phyloP scores from a whole-genome alignment of 2,797 vertebrate species.

The Bovichtus variegatus region DNA sequence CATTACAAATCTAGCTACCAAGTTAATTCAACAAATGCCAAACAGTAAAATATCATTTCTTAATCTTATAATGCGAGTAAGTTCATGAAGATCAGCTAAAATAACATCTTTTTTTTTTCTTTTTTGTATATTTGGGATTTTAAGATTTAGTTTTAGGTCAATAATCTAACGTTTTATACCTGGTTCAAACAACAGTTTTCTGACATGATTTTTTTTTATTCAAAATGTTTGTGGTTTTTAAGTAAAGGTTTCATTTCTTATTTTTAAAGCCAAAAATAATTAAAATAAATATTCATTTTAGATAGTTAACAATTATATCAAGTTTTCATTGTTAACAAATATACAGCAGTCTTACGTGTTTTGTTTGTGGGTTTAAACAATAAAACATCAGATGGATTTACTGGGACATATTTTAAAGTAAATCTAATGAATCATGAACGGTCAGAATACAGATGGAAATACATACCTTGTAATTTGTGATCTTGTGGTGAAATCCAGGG shows the following conservation, averaged over 20 bases:
- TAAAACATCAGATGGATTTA: not conserved
- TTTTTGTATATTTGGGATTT: not conserved
- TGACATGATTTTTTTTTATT: not conserved
- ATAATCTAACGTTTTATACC: not conserved
- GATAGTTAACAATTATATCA: not conserved
- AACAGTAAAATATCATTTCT: not conserved
- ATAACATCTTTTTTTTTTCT: not conserved
- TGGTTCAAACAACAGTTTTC: not conserved
- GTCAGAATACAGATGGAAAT: not conserved
- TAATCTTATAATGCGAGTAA: not conserved
- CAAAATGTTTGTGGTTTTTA: not conserved
- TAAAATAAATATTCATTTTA: not conserved
- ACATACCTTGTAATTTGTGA: slow-evolving; percentile 97
- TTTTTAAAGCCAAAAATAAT: not conserved
- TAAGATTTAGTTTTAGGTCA: not conserved
- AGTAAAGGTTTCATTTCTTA: not conserved
- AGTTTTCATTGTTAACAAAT: not conserved
- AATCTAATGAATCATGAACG: not conserved
- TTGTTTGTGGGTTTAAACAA: not conserved
- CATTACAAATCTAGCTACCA: not conserved
- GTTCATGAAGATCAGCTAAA: not conserved
- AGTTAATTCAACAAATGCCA: not conserved
- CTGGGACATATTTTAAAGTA: not conserved
- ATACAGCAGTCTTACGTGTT: not conserved
- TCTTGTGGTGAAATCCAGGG: slow-evolving; percentile 96